Evolutionary conservation across 2,888 invertebrate species (phyloP), one percentile per base, ranked within the genome.

Genomic region (Eristalinus aeneus): DNA sequence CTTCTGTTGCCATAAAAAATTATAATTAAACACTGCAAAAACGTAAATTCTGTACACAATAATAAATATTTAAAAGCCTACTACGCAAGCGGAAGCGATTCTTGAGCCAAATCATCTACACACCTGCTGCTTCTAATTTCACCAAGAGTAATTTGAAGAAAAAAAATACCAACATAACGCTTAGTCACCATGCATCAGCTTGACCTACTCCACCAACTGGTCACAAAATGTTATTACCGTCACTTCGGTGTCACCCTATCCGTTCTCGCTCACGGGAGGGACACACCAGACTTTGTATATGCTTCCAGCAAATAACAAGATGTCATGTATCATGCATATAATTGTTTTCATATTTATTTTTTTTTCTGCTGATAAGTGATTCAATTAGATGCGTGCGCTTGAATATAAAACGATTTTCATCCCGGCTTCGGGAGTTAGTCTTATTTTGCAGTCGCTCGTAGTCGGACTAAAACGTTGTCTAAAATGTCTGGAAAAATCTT

Each of bases 381-480:
- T 86, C 74, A 82, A 86, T 81, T 77, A 69, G 73, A 46, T 69
- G 32, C 63, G 39, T 63, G 61, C 12, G 67, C 56, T 46, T 16
- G 74, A 86, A 82, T 86, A 86, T 86, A 86, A 86, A 82, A 86
- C 34, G 82, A 27, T 78, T 86, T 74, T 74, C 74, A 82, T 74
- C 46, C 34, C 61, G 61, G 34, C 60, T 77, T 16, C 8, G 22
- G 77, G 69, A 64, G 77, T 74, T 65, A 86, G 86, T 86, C 86
- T 86, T 86, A 69, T 78, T 65, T 74, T 78, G 73, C 71, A 82
- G 77, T 78, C 78, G 36, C 69, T 69, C 60, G 54, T 36, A 81
- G 76, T 81, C 64, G 58, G 76, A 85, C 80, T 65, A 65, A 60
- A 77, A 64, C 53, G 36, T 68, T 56, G 27, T 16, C 60, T 63